A percentile compares a stretch with the other conserved stretches of the same genome.
Evolutionary conservation across 2,888 invertebrate species (phyloP).

Genomic region (Leptinotarsa peninsularis): DNA sequence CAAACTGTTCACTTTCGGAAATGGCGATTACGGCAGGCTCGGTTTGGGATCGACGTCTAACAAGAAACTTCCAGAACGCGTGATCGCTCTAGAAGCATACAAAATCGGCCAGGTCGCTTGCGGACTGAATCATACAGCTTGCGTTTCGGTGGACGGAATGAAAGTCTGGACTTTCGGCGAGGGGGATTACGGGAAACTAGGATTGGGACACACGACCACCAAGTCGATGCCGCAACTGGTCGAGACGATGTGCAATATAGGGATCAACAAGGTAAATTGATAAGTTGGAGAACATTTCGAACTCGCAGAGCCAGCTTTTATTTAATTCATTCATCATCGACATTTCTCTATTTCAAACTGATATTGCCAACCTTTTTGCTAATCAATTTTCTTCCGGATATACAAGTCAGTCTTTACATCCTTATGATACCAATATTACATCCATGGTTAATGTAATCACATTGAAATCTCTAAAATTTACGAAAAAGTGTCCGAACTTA

Average conservation of each 20-base stretch:
- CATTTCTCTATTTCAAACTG: too few relatives aligned
- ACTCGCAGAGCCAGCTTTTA: background rate
- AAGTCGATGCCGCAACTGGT: slow-evolving; percentile 69
- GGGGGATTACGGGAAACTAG: slow-evolving; percentile 74
- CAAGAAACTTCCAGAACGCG: slow-evolving; percentile 73
- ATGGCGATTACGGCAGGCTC: slow-evolving; percentile 74
- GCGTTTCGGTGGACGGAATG: slow-evolving; percentile 71
- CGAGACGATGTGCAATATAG: slow-evolving; percentile 69
- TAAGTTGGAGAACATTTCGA: too few relatives aligned
- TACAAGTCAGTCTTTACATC: too few relatives aligned
- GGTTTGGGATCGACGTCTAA: slow-evolving; percentile 72
- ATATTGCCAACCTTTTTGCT: too few relatives aligned
- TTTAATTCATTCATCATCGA: too few relatives aligned
- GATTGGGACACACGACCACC: slow-evolving; percentile 66
- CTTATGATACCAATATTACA: too few relatives aligned
- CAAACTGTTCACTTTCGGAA: slow-evolving; percentile 75
- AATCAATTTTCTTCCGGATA: too few relatives aligned
- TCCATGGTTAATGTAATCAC: too few relatives aligned
- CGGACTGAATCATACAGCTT: slow-evolving; percentile 75
- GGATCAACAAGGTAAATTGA: slow-evolving; percentile 67
- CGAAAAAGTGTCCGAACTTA: too few relatives aligned
- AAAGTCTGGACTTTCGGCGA: slow-evolving; percentile 76
- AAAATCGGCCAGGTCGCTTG: slow-evolving; percentile 68
- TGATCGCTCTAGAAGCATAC: slow-evolving; percentile 67
- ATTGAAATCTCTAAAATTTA: too few relatives aligned